Percentiles rank a stretch among this genome's conserved stretches.
Conservation (phyloP, 2,888 invertebrate genomes). For the Vanessa cardui region DNA sequence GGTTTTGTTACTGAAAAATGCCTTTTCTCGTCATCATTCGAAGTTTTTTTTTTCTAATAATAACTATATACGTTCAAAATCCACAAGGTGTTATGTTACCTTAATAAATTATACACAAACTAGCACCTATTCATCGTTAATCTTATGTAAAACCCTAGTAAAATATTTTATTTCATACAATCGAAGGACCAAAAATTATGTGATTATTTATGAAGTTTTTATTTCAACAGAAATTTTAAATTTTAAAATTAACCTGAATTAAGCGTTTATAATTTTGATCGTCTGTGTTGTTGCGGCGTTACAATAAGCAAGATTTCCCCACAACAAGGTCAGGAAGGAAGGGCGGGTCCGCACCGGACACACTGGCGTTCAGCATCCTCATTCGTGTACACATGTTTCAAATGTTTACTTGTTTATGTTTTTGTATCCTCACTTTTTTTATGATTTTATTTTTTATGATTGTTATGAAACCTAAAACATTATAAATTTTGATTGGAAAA, state of each 20-base stretch:
- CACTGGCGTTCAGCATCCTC: conserved; percentile 16
- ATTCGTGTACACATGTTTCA: conserved; percentile 12
- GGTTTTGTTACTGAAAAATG: too few species aligned
- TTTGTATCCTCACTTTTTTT: not conserved
- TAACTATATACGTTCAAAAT: too few species aligned
- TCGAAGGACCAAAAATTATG: too few species aligned
- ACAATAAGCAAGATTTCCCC: conserved; percentile 8
- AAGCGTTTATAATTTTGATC: not conserved
- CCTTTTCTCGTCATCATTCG: too few species aligned
- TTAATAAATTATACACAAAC: too few species aligned
- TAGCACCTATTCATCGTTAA: not conserved
- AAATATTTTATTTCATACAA: not conserved
- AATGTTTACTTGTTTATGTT: not conserved
- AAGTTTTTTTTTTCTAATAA: too few species aligned
- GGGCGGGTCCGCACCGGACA: conserved; percentile 19
- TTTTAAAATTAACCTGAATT: not conserved
- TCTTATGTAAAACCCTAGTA: not conserved
- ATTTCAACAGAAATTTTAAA: not conserved
- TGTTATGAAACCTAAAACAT: too few species aligned
- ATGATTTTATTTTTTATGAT: too few species aligned
- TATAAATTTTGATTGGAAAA: too few species aligned
- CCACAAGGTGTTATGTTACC: too few species aligned
- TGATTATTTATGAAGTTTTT: too few species aligned
- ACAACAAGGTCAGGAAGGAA: conserved; percentile 24
- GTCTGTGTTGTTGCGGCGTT: conserved; percentile 4